phyloP scores from a whole-genome alignment of 1,140 invertebrate species.

The Ladona fulva region DNA sequence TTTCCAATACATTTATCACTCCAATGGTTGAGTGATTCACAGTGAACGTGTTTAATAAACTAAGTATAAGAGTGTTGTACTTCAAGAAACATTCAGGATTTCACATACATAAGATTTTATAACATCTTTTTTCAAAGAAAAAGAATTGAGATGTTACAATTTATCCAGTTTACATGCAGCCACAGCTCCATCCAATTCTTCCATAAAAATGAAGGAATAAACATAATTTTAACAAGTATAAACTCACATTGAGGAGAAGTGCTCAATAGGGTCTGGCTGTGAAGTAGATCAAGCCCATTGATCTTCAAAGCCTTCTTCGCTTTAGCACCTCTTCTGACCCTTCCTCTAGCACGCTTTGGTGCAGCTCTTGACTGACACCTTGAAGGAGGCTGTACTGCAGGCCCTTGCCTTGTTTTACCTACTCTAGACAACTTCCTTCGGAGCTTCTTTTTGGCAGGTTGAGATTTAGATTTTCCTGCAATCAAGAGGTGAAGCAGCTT shows the following conservation, averaged over 20 bases:
- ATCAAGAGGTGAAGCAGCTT: background rate
- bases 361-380: conserved; percentile 21
- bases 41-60: too few relatives aligned
- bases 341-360: conserved; percentile 32
- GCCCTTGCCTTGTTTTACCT: conserved; percentile 38
- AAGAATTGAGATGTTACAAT: too few relatives aligned
- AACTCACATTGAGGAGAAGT: conserved; percentile 54
- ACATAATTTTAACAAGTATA: background rate
- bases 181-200: too few relatives aligned
- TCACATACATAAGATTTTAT: too few relatives aligned
- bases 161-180: too few relatives aligned
- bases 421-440: conserved; percentile 39
- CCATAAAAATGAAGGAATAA: too few relatives aligned
- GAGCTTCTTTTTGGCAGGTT: conserved; percentile 33
- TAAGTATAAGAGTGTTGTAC: too few relatives aligned
- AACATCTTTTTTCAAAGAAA: too few relatives aligned
- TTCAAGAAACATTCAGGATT: too few relatives aligned
- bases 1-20: too few relatives aligned
- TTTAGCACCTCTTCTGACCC: conserved; percentile 32
- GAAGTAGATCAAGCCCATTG: conserved; percentile 76
- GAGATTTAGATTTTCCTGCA: conserved; percentile 11
- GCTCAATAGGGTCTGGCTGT: conserved; percentile 81
- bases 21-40: too few relatives aligned
- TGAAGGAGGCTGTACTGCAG: conserved; percentile 30
- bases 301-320: conserved; percentile 60